These are phyloP conservation scores for Gryllus bimaculatus DNA, from an alignment of 1,140 invertebrate species.

Conservation along the genomic window DNA sequence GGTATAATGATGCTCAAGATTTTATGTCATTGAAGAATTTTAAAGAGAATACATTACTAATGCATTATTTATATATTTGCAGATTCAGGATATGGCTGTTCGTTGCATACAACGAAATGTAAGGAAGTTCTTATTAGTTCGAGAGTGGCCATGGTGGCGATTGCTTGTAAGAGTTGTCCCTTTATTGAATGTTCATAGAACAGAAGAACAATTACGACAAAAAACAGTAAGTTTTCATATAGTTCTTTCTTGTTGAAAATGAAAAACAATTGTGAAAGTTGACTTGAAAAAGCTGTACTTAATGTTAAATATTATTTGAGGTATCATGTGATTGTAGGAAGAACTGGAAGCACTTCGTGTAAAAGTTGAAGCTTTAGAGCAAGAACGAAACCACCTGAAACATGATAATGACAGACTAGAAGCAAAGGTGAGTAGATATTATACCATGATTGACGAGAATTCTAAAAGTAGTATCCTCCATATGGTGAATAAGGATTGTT, in stretches of 20 bases:
- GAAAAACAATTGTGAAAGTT: not conserved
- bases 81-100: constrained; percentile 78
- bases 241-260: not conserved
- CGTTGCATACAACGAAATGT: constrained; percentile 90
- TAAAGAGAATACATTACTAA: not conserved
- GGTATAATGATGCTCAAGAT: no score
- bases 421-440: constrained; percentile 56
- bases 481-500: no score
- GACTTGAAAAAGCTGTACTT: constrained; percentile 22
- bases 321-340: constrained; percentile 48
- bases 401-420: constrained; percentile 81
- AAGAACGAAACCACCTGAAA: constrained; percentile 74
- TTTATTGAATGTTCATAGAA: constrained; percentile 82
- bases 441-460: no score
- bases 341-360: constrained; percentile 71
- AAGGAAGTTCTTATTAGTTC: constrained; percentile 75
- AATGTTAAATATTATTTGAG: no score
- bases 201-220: constrained; percentile 75
- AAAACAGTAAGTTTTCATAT: constrained; percentile 51
- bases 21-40: not conserved
- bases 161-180: constrained; percentile 82
- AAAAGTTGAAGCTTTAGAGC: constrained; percentile 78
- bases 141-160: constrained; percentile 94
- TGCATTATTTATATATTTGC: constrained; percentile 21
- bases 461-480: no score